These are phyloP conservation scores for Bombus impatiens DNA, from an alignment of 1,140 invertebrate genomes.

Conservation along the genomic window DNA sequence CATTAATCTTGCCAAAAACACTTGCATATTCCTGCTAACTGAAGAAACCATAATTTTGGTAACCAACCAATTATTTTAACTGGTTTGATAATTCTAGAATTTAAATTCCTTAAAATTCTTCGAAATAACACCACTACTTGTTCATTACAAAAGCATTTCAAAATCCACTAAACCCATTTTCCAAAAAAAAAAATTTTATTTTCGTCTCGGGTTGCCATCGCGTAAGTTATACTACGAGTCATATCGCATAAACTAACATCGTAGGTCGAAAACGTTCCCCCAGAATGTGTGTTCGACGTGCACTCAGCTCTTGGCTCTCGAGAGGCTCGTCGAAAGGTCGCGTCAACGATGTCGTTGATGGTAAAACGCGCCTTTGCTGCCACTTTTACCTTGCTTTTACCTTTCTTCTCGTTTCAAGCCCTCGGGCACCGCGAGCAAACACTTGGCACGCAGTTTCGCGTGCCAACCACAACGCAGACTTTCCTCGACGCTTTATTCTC, in stretches of 20 bases:
- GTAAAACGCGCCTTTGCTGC: background rate
- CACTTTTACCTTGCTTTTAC: conserved; percentile 31
- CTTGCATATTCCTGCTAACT: too few relatives aligned
- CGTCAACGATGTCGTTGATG: background rate
- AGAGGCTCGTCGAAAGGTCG: conserved; percentile 2
- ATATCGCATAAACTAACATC: background rate
- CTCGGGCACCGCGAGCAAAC: background rate
- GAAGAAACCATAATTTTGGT: too few relatives aligned
- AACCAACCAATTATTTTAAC: too few relatives aligned
- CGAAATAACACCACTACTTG: too few relatives aligned
- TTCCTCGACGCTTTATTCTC: conserved; percentile 16
- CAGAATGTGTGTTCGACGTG: background rate
- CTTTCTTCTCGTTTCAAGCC: background rate
- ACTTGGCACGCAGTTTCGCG: background rate
- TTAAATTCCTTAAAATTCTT: too few relatives aligned
- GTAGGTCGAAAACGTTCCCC: background rate
- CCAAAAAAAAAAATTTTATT: background rate
- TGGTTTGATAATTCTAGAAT: too few relatives aligned
- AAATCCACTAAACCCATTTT: background rate
- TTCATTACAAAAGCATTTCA: too few relatives aligned
- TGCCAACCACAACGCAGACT: background rate
- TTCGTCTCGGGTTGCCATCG: too few relatives aligned
- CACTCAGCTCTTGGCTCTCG: background rate
- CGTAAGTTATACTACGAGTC: background rate
- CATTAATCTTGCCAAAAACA: too few relatives aligned